Percentiles rank a stretch among this genome's conserved stretches.
phyloP scores from a whole-genome alignment of 2,113 vertebrate species.

The Oryzias curvinotus region DNA sequence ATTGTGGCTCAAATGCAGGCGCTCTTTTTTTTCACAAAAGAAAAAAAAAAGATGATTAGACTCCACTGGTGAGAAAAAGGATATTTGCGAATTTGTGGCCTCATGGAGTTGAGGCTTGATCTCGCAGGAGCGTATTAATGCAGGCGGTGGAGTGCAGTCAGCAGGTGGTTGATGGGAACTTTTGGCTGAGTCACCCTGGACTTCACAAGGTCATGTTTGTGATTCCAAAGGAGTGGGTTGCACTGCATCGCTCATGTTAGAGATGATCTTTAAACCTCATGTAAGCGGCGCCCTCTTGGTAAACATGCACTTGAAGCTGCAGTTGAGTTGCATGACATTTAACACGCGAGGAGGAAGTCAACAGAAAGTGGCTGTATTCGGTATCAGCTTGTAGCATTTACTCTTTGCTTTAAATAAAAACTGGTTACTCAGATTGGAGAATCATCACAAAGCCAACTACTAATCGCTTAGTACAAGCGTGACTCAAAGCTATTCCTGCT shows the following conservation, averaged over 20 bases:
- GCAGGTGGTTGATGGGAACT: constrained; percentile 18
- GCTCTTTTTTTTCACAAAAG: not conserved
- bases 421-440: not conserved
- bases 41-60: not conserved
- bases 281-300: not conserved
- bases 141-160: constrained; percentile 6
- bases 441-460: not conserved
- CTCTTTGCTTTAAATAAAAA: not conserved
- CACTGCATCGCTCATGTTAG: not conserved
- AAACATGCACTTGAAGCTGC: not conserved
- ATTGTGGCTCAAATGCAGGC: no score
- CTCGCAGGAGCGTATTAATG: constrained; percentile 1
- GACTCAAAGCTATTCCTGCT: no score
- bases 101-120: not conserved
- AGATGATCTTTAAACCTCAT: not conserved
- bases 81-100: not conserved
- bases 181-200: not conserved
- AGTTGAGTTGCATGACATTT: not conserved
- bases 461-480: not conserved
- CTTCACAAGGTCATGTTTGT: constrained; percentile 2
- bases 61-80: not conserved
- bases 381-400: not conserved
- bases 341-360: not conserved
- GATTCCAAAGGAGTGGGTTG: not conserved
- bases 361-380: not conserved